phyloP scores from a whole-genome alignment of 2,888 invertebrate genomes.

The Leptogaster cylindrica region DNA sequence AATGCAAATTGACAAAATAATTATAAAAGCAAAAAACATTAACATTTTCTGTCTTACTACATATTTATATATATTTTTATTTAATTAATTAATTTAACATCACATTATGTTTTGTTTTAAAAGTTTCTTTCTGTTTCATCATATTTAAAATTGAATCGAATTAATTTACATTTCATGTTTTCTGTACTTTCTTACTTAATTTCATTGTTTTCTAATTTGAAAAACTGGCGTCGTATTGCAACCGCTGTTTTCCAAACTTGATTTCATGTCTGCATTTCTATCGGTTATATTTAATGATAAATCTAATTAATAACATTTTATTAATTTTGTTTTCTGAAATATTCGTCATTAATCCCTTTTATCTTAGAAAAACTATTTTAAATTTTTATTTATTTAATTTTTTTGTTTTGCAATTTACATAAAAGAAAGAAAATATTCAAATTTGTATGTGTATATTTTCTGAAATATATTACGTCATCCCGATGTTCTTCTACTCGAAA shows the following conservation, averaged over 20 bases:
- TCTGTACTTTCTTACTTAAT: no score
- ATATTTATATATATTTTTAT: constrained; percentile 36
- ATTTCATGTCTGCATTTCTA: no score
- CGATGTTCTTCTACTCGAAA: constrained; percentile 4
- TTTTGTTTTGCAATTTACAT: constrained; percentile 23
- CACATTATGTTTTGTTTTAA: constrained; percentile 26
- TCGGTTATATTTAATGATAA: no score
- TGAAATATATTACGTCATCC: constrained; percentile 13
- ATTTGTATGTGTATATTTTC: constrained; percentile 28
- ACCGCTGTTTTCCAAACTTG: no score
- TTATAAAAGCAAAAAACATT: constrained; percentile 36
- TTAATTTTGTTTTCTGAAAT: constrained; percentile 7
- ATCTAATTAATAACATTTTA: constrained; percentile 9
- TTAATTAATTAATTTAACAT: constrained; percentile 35
- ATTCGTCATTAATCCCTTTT: not conserved
- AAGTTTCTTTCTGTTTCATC: not conserved
- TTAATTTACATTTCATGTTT: no score
- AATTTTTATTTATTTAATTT: no score
- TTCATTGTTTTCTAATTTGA: not conserved
- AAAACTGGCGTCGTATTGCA: no score
- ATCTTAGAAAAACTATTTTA: constrained; percentile 7
- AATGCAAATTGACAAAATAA: constrained; percentile 31
- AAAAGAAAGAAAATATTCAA: constrained; percentile 9
- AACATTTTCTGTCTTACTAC: constrained; percentile 35
- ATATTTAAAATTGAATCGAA: constrained; percentile 20